Evolutionary conservation across 2,797 vertebrate species (phyloP).

Genomic region (Hippopotamyrus pictus): DNA sequence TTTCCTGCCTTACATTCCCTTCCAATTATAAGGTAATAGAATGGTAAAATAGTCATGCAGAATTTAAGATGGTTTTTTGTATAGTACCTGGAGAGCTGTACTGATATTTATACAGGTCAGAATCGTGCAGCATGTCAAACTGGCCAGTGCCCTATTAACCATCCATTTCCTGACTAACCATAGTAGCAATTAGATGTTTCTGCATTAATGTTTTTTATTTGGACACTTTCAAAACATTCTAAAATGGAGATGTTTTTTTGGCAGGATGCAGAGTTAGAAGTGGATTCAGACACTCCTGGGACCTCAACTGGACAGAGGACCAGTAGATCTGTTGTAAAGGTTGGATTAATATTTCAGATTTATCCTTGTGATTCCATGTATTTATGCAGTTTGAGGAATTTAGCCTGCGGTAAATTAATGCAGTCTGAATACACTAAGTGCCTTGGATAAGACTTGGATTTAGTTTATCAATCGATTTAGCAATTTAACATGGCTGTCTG

Average conservation of each 20-base stretch:
- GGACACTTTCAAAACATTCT: neutral
- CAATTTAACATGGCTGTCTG: neutral
- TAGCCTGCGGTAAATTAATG: neutral
- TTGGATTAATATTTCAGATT: neutral
- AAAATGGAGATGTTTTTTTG: conserved; percentile 17
- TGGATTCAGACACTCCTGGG: conserved; percentile 91
- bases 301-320: conserved; percentile 83
- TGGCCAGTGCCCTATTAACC: neutral
- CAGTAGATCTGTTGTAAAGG: conserved; percentile 41
- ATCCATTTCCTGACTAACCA: neutral
- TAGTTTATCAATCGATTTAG: neutral
- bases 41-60: neutral
- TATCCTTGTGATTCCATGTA: neutral
- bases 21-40: neutral
- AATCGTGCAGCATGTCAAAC: neutral
- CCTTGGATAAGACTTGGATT: neutral
- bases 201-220: neutral
- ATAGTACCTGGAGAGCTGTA: neutral
- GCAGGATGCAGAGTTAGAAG: conserved; percentile 74
- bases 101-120: neutral
- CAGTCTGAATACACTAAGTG: neutral
- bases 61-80: neutral
- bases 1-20: neutral
- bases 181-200: neutral
- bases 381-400: neutral